Percentiles rank a stretch among this genome's conserved stretches.
Evolutionary conservation across 2,113 vertebrate genomes (phyloP).

Genomic region (Pelvicachromis taeniatus): DNA sequence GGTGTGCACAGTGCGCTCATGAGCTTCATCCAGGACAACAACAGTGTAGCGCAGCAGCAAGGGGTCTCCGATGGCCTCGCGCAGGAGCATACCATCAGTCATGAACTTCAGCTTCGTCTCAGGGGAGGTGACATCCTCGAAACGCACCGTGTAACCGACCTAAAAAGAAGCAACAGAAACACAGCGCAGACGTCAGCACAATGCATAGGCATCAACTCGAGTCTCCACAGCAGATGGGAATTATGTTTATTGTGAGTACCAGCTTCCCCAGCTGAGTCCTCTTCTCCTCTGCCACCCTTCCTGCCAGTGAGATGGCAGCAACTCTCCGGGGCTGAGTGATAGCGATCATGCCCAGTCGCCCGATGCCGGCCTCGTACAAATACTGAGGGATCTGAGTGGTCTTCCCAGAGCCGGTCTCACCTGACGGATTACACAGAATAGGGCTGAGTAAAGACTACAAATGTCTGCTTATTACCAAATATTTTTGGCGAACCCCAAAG

Average conservation of each 20-base stretch:
- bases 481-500: background rate
- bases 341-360: slow-evolving; percentile 81
- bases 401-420: slow-evolving; percentile 96
- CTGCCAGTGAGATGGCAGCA: slow-evolving; percentile 90
- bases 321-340: slow-evolving; percentile 94
- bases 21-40: slow-evolving; percentile 92
- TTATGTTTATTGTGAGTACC: slow-evolving; percentile 60
- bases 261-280: slow-evolving; percentile 86
- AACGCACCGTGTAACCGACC: slow-evolving; percentile 95
- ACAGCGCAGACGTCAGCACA: background rate
- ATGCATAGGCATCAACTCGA: background rate
- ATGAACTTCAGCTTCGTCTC: slow-evolving; percentile 90
- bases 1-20: slow-evolving; percentile 91
- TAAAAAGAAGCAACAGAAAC: slow-evolving; percentile 17
- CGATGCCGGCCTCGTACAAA: slow-evolving; percentile 86
- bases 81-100: slow-evolving; percentile 94
- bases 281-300: slow-evolving; percentile 89
- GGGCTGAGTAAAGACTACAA: background rate
- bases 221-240: background rate
- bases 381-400: slow-evolving; percentile 97
- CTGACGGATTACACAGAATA: slow-evolving; percentile 50
- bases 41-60: slow-evolving; percentile 85
- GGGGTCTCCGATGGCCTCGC: slow-evolving; percentile 89
- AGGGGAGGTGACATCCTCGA: slow-evolving; percentile 85
- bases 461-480: background rate